A percentile compares a stretch with the other conserved stretches of the same genome.
phyloP scores from a whole-genome alignment of 2,888 invertebrate species.

The Sarcophaga subvicina region DNA sequence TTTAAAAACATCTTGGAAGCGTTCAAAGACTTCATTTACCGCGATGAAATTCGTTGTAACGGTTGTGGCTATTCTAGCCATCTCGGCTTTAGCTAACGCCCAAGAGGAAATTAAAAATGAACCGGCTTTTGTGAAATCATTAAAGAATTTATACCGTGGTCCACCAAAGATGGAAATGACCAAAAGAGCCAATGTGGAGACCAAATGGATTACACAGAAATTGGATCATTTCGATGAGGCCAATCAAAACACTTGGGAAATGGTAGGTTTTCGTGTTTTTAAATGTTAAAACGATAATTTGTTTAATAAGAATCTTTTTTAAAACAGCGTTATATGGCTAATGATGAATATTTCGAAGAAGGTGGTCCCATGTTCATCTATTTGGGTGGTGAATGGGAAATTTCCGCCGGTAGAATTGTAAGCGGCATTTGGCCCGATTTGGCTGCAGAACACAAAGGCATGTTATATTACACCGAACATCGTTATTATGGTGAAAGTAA shows the following conservation, averaged over 20 bases:
- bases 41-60: slow-evolving; percentile 71
- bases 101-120: slow-evolving; percentile 60
- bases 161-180: slow-evolving; percentile 64
- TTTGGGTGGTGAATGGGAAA: slow-evolving; percentile 88
- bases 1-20: background rate
- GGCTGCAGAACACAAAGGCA: slow-evolving; percentile 84
- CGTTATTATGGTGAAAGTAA: slow-evolving; percentile 90
- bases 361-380: slow-evolving; percentile 85
- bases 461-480: slow-evolving; percentile 90
- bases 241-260: slow-evolving; percentile 83
- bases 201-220: slow-evolving; percentile 83
- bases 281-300: background rate
- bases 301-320: background rate
- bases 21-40: slow-evolving; percentile 66
- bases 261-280: slow-evolving; percentile 75
- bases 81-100: slow-evolving; percentile 54
- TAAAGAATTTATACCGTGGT: slow-evolving; percentile 66
- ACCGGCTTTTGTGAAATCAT: slow-evolving; percentile 72
- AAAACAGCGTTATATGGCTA: slow-evolving; percentile 82
- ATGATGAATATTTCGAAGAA: slow-evolving; percentile 80
- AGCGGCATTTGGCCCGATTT: slow-evolving; percentile 85
- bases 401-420: slow-evolving; percentile 83
- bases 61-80: slow-evolving; percentile 59
- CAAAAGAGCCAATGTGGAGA: slow-evolving; percentile 28
- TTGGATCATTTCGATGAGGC: slow-evolving; percentile 85